Conservation (phyloP, 2,113 vertebrate species). For the Mandrillus leucophaeus region DNA sequence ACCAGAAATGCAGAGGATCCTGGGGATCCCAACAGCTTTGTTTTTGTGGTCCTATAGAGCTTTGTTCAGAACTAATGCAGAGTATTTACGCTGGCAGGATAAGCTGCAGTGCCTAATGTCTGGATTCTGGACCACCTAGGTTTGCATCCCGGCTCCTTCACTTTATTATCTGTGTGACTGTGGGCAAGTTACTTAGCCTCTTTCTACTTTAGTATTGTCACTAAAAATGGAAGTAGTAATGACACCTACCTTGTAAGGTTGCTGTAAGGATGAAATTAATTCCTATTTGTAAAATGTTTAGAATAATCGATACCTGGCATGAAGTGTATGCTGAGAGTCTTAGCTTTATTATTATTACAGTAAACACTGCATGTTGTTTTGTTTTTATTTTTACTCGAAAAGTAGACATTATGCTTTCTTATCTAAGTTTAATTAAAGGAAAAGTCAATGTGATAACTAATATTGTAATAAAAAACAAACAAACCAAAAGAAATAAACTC, state of each 20-base stretch:
- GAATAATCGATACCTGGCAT: background rate
- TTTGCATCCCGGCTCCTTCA: background rate
- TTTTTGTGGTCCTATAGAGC: background rate
- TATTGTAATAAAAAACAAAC: background rate
- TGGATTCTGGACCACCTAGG: background rate
- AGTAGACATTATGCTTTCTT: background rate
- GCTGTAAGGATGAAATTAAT: background rate
- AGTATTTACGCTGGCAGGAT: background rate
- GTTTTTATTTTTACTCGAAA: background rate
- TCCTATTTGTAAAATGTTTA: background rate
- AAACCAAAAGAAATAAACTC: background rate
- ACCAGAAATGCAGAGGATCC: background rate
- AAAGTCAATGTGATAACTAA: constrained; percentile 56
- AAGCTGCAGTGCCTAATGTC: background rate
- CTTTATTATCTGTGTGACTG: background rate
- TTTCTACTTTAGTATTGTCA: constrained; percentile 20
- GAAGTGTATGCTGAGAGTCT: background rate
- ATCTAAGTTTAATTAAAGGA: constrained; percentile 50
- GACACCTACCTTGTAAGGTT: background rate
- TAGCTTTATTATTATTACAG: background rate
- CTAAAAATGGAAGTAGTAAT: background rate
- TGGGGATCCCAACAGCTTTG: background rate
- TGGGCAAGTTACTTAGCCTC: background rate
- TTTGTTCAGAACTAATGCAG: background rate
- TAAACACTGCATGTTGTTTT: background rate